Percentiles rank a stretch among this genome's conserved stretches.
phyloP scores from a whole-genome alignment of 2,113 vertebrate species.

The Leptobrachium ailaonicum region DNA sequence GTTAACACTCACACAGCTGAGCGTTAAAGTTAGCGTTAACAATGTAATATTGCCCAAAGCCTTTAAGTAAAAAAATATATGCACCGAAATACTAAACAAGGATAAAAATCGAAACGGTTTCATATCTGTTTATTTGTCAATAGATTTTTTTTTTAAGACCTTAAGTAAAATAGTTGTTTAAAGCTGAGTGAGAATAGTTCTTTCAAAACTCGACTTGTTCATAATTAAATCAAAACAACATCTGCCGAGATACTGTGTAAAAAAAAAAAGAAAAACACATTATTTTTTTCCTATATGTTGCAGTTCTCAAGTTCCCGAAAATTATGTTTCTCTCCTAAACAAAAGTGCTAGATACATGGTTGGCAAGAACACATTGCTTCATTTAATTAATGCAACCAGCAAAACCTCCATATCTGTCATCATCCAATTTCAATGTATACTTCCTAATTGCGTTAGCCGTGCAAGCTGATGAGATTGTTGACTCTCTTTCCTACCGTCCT shows the following conservation, averaged over 20 bases:
- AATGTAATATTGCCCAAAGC: no score
- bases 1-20: no score
- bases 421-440: slow-evolving; percentile 18
- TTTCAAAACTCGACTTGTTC: slow-evolving; percentile 34
- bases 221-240: slow-evolving; percentile 50
- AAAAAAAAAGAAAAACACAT: slow-evolving; percentile 23
- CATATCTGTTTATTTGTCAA: slow-evolving; percentile 40
- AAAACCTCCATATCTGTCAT: slow-evolving; percentile 26
- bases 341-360: slow-evolving; percentile 35
- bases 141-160: slow-evolving; percentile 7
- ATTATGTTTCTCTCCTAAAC: slow-evolving; percentile 40
- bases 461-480: no score
- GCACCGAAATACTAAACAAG: no score
- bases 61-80: no score
- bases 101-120: no score
- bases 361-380: slow-evolving; percentile 46
- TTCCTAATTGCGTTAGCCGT: slow-evolving; percentile 18
- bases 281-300: slow-evolving; percentile 43
- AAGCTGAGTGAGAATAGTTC: slow-evolving; percentile 35
- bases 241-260: slow-evolving; percentile 37
- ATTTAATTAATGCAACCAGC: slow-evolving; percentile 37
- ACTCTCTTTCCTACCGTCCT: no score
- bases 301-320: slow-evolving; percentile 41
- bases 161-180: slow-evolving; percentile 29
- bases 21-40: no score